These are phyloP conservation scores for Genyomyrus donnyi DNA, from an alignment of 2,113 vertebrate species.

Conservation along the genomic window DNA sequence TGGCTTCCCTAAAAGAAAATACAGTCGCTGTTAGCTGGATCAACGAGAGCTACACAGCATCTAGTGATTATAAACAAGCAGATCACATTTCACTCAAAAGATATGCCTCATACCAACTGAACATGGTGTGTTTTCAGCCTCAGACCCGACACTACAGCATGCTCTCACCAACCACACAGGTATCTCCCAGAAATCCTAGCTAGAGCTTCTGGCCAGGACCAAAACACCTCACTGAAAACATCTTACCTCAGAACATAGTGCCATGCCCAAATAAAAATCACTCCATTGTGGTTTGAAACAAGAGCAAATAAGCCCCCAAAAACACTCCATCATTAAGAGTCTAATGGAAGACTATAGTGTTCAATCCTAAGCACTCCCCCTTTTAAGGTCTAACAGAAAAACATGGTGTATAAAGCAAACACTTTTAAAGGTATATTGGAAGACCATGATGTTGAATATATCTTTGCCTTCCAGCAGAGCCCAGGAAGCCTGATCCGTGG, in stretches of 20 bases:
- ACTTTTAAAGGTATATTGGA: neutral
- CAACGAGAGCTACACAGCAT: neutral
- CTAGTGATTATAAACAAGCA: neutral
- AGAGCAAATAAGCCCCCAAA: neutral
- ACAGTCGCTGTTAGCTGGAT: neutral
- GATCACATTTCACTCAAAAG: neutral
- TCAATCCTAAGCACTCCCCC: neutral
- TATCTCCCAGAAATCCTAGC: neutral
- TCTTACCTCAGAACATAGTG: neutral
- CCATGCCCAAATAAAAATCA: neutral
- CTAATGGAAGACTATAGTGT: neutral
- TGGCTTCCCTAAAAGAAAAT: neutral
- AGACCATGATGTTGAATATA: neutral
- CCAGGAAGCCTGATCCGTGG: neutral
- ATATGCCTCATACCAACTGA: neutral
- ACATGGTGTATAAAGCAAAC: neutral
- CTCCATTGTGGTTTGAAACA: neutral
- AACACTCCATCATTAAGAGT: neutral
- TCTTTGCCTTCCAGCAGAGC: neutral
- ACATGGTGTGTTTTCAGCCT: neutral
- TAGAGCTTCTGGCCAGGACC: neutral
- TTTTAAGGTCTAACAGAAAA: neutral
- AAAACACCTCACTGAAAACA: neutral
- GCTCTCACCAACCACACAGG: neutral
- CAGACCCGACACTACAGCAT: neutral